Base-by-base conservation (phyloP, 2,888 invertebrate genomes). In the Gymnosoma rotundatum region DNA sequence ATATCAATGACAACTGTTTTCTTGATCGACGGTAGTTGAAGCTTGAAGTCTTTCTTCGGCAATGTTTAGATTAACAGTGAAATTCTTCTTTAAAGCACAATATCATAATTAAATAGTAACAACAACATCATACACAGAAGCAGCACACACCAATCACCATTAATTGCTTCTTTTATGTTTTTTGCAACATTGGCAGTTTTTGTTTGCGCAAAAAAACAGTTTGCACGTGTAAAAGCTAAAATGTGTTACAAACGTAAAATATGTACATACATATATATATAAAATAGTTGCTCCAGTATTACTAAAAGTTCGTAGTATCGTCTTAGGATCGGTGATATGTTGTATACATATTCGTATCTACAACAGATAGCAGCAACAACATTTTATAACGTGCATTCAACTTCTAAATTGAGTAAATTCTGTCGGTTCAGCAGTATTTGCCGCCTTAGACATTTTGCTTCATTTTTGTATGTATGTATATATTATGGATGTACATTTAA, bases 141-240 rank as follows among this genome's bases (percentile, higher is more conserved):
- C 63, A 52, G 16, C 45, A 45, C 63, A 36, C 21, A 42, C 54
- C 56, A 70, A 78, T 70, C 61, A 60, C 38, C 69, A 64, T 63
- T 81, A 75, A 75, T 81, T 81, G 69, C 75, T 69, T 70, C 63
- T 56, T 75, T 38, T 48, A 25, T 69, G 8, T 52, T 52, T n/a
- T 84, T 58, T 80, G 80, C 80, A 80, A 80, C 52, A 73, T 69
- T 81, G 20, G 81, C 84, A 81, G 64, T 67, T 84, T 73, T 50
- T 36, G 78, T 80, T 80, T 74, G 69, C 80, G 20, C 54, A 63
- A 69, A 75, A 74, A 61, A 67, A 63, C 50, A 36, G 45, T 76
- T 50, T 38, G 45, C 36, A 20, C 32, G 52, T 74, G 25, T 69
- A 75, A 75, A 81, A 56, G 72, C 78, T 73, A 73, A 78, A 38